Conservation (phyloP, 2,113 vertebrate species). For the Melanostigma gelatinosum region DNA sequence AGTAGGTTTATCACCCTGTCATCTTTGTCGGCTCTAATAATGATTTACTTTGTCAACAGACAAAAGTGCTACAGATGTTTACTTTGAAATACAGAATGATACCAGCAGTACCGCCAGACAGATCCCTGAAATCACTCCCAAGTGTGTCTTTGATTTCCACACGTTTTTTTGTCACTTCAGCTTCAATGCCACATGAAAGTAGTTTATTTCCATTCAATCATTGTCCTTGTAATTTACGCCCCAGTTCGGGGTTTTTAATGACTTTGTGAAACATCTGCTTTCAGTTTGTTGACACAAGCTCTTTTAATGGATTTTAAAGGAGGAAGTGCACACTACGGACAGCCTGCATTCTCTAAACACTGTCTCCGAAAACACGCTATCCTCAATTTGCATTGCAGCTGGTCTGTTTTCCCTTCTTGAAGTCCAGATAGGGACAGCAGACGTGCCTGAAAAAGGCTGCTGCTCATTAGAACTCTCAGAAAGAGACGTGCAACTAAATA, state of each 20-base stretch:
- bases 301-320: constrained; percentile 35
- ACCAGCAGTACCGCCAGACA: neutral
- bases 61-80: neutral
- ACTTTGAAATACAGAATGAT: constrained; percentile 10
- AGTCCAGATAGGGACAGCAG: neutral
- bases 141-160: constrained; percentile 13
- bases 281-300: constrained; percentile 50
- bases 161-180: constrained; percentile 1
- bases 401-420: constrained; percentile 3
- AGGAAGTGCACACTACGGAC: constrained; percentile 26
- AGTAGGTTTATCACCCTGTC: neutral
- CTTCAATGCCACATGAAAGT: constrained; percentile 7
- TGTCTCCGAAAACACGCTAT: constrained; percentile 37
- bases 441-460: neutral
- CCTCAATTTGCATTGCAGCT: constrained; percentile 41
- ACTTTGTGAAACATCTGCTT: constrained; percentile 64
- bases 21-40: neutral
- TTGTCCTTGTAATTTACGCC: constrained; percentile 30
- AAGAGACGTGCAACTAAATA: neutral
- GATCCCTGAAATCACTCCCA: constrained; percentile 1
- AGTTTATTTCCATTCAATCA: constrained; percentile 46
- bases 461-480: neutral
- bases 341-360: constrained; percentile 37
- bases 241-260: constrained; percentile 12
- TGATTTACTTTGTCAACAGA: constrained; percentile 1